Evolutionary conservation across 2,888 invertebrate genomes (phyloP), one percentile per base, ranked within the genome.

Genomic region (Drosophila neonasuta): DNA sequence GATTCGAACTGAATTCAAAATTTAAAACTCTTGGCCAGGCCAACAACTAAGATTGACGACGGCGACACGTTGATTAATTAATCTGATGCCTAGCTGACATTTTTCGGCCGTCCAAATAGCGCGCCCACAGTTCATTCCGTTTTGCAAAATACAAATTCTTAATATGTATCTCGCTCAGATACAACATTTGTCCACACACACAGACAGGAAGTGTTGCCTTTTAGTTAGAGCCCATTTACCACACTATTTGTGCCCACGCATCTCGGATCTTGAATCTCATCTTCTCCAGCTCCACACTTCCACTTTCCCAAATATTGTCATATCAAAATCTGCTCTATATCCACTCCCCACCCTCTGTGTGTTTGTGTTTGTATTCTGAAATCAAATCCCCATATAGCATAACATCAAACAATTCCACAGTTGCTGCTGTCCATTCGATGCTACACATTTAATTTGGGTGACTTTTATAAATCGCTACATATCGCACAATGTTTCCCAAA

Each of bases 391-490:
- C 78, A 86, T 86, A 81, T 78, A 83, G 75, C 83, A 71, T 82
- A 64, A 82, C 81, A 85, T 82, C 79, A 79, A 84, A 77, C 80
- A 82, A 74, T 78, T 68, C 79, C 71, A 74, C 87, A 88, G 88
- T 87, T 88, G 87, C 70, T 81, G 87, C 88, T 88, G 87, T 88
- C 87, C 80, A 64, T 88, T 87, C 78, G 54, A 48, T 41, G 76
- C 70, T 39, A 68, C 67, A 44, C 69, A 78, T 84, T 78, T 78
- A 77, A 83, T 86, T 81, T 84, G 70, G 77, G 59, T 82, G 86
- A 84, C 80, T 87, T 88, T 86, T 86, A 86, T 86, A 87, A 88
- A 88, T 88, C 86, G 88, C 82, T 86, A 88, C 80, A 80, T 72
- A 84, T 79, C 82, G 75, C 82, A 79, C 80, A 88, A 72, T 80